Conservation (phyloP, 2,888 invertebrate genomes). For the Malthinus flaveolus region DNA sequence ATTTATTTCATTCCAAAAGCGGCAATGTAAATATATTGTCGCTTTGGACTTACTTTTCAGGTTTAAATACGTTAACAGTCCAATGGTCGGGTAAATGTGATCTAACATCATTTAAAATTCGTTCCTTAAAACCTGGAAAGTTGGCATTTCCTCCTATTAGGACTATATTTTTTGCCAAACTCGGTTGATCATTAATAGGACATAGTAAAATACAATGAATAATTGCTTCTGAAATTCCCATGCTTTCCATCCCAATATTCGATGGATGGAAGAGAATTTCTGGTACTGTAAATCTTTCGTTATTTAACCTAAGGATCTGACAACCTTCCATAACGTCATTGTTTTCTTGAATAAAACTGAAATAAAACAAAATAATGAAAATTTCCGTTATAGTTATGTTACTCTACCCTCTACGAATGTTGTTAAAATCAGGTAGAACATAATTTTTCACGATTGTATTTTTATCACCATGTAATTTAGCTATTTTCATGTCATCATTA, state of each 20-base stretch:
- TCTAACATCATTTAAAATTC: constrained; percentile 77
- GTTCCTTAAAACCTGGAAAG: constrained; percentile 83
- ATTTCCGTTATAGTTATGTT: background rate
- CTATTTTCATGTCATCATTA: constrained; percentile 74
- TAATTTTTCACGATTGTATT: constrained; percentile 85
- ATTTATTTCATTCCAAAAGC: too few species aligned
- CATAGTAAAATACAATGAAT: constrained; percentile 75
- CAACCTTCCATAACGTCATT: constrained; percentile 46
- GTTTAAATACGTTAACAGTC: constrained; percentile 72
- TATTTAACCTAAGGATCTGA: constrained; percentile 84
- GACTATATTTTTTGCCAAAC: constrained; percentile 80
- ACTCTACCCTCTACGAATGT: constrained; percentile 76
- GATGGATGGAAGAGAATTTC: constrained; percentile 94
- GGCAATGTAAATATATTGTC: too few species aligned
- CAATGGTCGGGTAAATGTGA: constrained; percentile 76
- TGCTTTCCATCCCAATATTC: constrained; percentile 87
- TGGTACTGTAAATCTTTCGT: constrained; percentile 93
- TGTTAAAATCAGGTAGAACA: constrained; percentile 94
- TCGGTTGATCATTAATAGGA: constrained; percentile 73
- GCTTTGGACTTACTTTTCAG: constrained; percentile 72
- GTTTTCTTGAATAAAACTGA: constrained; percentile 44
- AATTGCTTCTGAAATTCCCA: constrained; percentile 92
- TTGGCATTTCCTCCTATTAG: constrained; percentile 79
- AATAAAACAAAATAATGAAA: background rate
- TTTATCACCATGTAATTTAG: constrained; percentile 61